A percentile compares a stretch with the other conserved stretches of the same genome.
Conservation (phyloP, 1,140 invertebrate species). For the Leptopilina boulardi region DNA sequence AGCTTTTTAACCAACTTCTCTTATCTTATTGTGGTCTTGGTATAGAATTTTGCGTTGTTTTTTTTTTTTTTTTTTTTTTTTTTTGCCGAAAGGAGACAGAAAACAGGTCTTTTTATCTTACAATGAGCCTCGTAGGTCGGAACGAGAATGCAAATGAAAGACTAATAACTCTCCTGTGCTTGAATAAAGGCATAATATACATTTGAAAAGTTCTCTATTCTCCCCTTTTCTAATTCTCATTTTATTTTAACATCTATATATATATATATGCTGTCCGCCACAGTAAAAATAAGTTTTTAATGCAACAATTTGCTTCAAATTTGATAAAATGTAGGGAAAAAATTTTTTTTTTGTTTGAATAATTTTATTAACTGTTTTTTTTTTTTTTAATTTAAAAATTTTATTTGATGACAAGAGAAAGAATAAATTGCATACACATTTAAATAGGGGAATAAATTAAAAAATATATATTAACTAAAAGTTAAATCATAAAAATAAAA, state of each 20-base stretch:
- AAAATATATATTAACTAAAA: too few species aligned
- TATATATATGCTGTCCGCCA: too few species aligned
- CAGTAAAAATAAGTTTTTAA: not conserved
- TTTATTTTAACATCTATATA: constrained; percentile 18
- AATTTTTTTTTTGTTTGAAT: too few species aligned
- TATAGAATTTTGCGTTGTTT: not conserved
- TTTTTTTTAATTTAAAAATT: too few species aligned
- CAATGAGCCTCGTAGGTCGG: constrained; percentile 38
- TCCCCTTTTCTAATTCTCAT: not conserved
- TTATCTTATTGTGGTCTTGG: constrained; percentile 25
- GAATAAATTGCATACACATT: too few species aligned
- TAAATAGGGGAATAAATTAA: too few species aligned
- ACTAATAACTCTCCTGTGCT: constrained; percentile 52
- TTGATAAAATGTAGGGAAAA: too few species aligned
- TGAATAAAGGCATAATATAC: constrained; percentile 47
- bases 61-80: not conserved
- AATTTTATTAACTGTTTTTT: too few species aligned
- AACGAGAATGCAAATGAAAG: constrained; percentile 58
- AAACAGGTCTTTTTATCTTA: constrained; percentile 10
- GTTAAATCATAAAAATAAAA: too few species aligned
- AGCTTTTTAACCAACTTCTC: not conserved
- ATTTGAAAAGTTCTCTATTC: constrained; percentile 49
- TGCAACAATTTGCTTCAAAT: not conserved
- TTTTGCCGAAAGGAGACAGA: constrained; percentile 13
- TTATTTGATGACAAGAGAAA: too few species aligned